These are phyloP conservation scores for Macaria notata DNA, from an alignment of 2,888 invertebrate genomes.

Conservation along the genomic window DNA sequence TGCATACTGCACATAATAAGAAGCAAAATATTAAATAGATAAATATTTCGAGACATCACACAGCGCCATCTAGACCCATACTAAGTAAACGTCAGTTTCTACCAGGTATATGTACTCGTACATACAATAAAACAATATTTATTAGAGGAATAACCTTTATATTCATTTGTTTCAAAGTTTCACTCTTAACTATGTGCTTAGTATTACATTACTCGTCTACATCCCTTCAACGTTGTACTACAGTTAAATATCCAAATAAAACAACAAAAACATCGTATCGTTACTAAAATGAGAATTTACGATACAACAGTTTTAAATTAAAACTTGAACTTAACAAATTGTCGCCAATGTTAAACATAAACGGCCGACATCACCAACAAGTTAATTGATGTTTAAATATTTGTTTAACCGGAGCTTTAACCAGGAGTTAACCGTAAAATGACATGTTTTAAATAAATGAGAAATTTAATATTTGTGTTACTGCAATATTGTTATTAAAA, in stretches of 20 bases:
- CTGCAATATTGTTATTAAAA: too few relatives aligned
- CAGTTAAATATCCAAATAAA: conserved; percentile 39
- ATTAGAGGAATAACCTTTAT: conserved; percentile 78
- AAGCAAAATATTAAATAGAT: too few relatives aligned
- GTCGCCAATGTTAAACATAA: conserved; percentile 11
- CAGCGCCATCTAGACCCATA: too few relatives aligned
- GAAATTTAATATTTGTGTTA: too few relatives aligned
- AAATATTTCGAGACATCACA: too few relatives aligned
- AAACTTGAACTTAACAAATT: conserved; percentile 17
- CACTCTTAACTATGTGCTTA: conserved; percentile 68
- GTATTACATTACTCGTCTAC: conserved; percentile 51
- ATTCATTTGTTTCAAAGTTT: conserved; percentile 72
- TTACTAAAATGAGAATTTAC: conserved; percentile 22
- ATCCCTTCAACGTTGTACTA: conserved; percentile 45
- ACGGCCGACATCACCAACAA: conserved; percentile 4
- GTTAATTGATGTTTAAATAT: neutral
- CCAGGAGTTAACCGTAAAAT: too few relatives aligned
- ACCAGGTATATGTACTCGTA: too few relatives aligned
- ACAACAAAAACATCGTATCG: conserved; percentile 35
- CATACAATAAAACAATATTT: conserved; percentile 8
- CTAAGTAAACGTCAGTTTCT: too few relatives aligned
- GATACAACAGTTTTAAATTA: conserved; percentile 23
- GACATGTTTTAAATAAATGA: too few relatives aligned
- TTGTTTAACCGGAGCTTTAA: too few relatives aligned
- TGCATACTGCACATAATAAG: neutral